Evolutionary conservation across 2,888 invertebrate genomes (phyloP), one percentile per base, ranked within the genome.

Genomic region (Pollenia labialis): DNA sequence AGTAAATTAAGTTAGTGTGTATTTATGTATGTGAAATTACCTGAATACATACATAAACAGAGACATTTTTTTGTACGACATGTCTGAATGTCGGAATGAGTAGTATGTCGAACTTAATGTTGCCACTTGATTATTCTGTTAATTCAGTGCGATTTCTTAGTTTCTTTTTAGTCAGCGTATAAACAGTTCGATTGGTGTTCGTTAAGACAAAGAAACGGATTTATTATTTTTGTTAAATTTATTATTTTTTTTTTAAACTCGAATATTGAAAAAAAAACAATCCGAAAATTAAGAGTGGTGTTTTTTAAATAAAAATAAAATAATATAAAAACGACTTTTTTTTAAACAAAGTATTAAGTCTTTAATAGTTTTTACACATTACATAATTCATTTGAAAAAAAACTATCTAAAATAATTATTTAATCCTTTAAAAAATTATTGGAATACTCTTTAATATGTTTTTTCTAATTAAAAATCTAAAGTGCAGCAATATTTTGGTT

Each of bases 141-240:
- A 77, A 84, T 77, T 87, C 74, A 87, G 87, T 87, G 71, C 80
- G 76, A 88, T 89, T 89, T 88, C 90, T 92, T 87, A 91, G 92
- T 92, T 91, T 89, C 89, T 90, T 89, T 89, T 83, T 88, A 89
- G 89, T 89, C 94, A 88, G 91, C 90, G 89, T 90, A 89, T 90
- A 32, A 32, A 89, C 91, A 90, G 90, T 91, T 89, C 91, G 90
- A 89, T 90, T 90, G 90, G 90, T 90, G 90, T 90, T 90, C 91
- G 90, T 90, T 88, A 87, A 88, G 75, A 75, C 74, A 80, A 85
- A 85, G 74, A 85, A 84, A 82, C 62, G 69, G 68, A 50, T 81
- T 71, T 42, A 62, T 58, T 44, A 74, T 46, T 82, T 80, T 75
- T 75, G n/a, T 54, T 66, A 14, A 77, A 62, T 82, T 81, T 64